Evolutionary conservation across 2,888 invertebrate genomes (phyloP).

Genomic region (Drosophila longiperda): DNA sequence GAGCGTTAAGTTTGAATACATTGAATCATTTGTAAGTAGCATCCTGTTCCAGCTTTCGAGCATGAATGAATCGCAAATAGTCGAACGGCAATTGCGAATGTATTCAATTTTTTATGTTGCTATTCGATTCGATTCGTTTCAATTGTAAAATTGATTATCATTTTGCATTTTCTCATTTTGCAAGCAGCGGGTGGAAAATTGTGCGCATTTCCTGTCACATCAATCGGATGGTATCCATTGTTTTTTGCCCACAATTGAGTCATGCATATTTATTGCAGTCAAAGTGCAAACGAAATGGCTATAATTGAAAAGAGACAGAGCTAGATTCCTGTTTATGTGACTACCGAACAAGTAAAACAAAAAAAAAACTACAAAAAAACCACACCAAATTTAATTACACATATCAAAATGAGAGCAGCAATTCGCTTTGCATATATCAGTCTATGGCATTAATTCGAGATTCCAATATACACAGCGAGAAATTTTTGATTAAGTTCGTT

Average conservation of each 20-base stretch:
- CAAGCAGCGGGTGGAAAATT: constrained; percentile 21
- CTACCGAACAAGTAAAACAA: constrained; percentile 16
- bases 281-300: neutral
- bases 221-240: constrained; percentile 60
- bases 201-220: constrained; percentile 65
- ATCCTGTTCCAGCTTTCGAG: constrained; percentile 26
- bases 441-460: constrained; percentile 17
- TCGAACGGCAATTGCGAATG: constrained; percentile 15
- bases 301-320: neutral
- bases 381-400: constrained; percentile 74
- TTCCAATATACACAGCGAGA: neutral
- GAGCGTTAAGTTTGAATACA: constrained; percentile 4
- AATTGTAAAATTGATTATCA: constrained; percentile 34
- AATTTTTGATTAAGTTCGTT: neutral
- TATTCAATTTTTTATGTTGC: constrained; percentile 1
- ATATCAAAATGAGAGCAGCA: constrained; percentile 62
- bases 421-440: constrained; percentile 42
- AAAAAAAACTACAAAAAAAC: constrained; percentile 25
- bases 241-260: constrained; percentile 46
- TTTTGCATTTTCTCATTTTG: constrained; percentile 41
- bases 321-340: constrained; percentile 3
- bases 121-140: constrained; percentile 23
- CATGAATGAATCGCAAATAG: constrained; percentile 21
- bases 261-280: constrained; percentile 48
- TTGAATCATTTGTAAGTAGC: constrained; percentile 19